These are phyloP conservation scores for Plusia festucae DNA, from an alignment of 2,888 invertebrate species.

Conservation along the genomic window DNA sequence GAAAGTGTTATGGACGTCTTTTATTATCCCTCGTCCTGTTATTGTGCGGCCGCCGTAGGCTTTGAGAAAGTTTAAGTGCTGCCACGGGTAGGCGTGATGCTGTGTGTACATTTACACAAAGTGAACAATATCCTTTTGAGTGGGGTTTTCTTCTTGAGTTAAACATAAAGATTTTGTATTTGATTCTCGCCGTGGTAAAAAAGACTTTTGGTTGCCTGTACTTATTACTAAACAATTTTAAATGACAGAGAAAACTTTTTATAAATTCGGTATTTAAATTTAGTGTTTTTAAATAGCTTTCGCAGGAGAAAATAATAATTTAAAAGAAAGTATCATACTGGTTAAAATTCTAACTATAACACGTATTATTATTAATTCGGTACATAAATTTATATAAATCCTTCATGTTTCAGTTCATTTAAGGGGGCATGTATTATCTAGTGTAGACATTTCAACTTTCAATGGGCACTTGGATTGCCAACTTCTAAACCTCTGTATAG, in stretches of 20 bases:
- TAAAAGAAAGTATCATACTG: no score
- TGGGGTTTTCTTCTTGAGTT: background rate
- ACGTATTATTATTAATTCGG: no score
- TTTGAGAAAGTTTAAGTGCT: slow-evolving; percentile 13
- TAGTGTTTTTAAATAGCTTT: no score
- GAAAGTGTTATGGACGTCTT: slow-evolving; percentile 49
- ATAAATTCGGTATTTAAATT: no score
- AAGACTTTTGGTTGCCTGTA: no score
- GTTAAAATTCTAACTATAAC: no score
- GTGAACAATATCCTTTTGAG: background rate
- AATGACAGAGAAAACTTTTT: no score
- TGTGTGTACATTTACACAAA: background rate
- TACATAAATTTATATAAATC: slow-evolving; percentile 11
- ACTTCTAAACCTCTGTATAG: slow-evolving; percentile 62
- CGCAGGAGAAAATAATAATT: no score
- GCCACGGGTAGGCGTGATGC: background rate
- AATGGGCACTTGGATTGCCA: slow-evolving; percentile 48
- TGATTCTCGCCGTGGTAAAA: no score
- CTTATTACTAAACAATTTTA: no score
- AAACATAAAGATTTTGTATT: no score
- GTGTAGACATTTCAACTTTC: slow-evolving; percentile 53
- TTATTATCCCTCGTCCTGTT: slow-evolving; percentile 48
- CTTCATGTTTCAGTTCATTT: slow-evolving; percentile 41
- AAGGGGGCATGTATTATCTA: slow-evolving; percentile 29
- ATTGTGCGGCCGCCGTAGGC: slow-evolving; percentile 20